Percentiles rank a stretch among this genome's conserved stretches.
These are phyloP conservation scores for Conus canariensis DNA, from an alignment of 2,888 invertebrate genomes.

Conservation along the genomic window DNA sequence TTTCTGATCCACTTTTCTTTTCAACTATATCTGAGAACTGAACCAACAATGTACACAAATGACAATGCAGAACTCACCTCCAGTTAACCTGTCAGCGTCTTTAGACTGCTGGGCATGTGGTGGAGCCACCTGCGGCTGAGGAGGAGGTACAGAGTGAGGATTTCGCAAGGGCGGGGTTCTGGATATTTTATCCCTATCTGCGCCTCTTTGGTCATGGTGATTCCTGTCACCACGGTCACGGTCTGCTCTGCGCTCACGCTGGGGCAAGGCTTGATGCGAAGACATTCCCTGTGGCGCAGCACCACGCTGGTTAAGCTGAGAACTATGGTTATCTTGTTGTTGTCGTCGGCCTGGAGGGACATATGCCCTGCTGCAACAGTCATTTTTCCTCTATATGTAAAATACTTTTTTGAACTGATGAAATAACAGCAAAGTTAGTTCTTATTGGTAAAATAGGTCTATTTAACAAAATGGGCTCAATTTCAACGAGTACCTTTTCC, in stretches of 20 bases:
- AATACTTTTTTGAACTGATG: background rate
- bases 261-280: background rate
- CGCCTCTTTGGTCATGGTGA: background rate
- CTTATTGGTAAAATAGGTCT: too few species aligned
- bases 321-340: too few species aligned
- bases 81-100: background rate
- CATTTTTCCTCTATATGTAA: background rate
- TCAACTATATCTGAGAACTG: too few species aligned
- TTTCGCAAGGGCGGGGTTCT: background rate
- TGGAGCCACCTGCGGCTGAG: background rate
- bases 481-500: background rate
- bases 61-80: background rate
- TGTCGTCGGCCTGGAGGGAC: background rate
- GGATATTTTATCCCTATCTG: background rate
- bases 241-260: slow-evolving; percentile 23
- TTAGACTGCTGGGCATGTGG: background rate
- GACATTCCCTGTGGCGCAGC: background rate
- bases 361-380: background rate
- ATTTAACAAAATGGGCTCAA: background rate
- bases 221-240: slow-evolving; percentile 3
- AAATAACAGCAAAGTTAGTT: too few species aligned
- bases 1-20: too few species aligned
- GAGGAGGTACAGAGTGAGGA: background rate
- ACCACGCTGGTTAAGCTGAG: background rate
- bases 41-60: too few species aligned